These are phyloP conservation scores for Scaptodrosophila latifasciaeformis DNA, from an alignment of 2,888 invertebrate genomes.

Conservation along the genomic window DNA sequence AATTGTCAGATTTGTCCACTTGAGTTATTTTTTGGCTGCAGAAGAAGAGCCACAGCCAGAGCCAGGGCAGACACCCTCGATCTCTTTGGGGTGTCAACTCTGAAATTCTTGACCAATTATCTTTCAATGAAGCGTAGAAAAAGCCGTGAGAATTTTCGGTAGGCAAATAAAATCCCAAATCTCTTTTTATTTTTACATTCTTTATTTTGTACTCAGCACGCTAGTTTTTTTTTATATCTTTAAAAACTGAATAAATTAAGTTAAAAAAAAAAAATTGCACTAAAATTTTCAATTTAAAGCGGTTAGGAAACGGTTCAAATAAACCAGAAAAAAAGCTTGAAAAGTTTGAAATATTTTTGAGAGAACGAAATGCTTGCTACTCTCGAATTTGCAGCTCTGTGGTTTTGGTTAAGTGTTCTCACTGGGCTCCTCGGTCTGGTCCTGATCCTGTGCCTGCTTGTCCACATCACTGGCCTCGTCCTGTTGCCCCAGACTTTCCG, in stretches of 20 bases:
- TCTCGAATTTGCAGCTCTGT: no score
- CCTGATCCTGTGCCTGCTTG: constrained; percentile 5
- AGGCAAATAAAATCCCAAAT: no score
- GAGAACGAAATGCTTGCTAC: no score
- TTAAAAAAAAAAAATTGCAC: constrained; percentile 48
- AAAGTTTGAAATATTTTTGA: not conserved
- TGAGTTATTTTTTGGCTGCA: constrained; percentile 64
- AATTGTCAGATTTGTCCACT: constrained; percentile 70
- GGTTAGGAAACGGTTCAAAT: constrained; percentile 29
- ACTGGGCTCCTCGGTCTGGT: constrained; percentile 76
- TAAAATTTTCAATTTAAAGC: constrained; percentile 51
- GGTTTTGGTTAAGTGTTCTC: no score
- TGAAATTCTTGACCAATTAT: constrained; percentile 53
- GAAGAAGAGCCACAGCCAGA: constrained; percentile 37
- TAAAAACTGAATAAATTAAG: constrained; percentile 53
- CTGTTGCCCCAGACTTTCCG: constrained; percentile 11
- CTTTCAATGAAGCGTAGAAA: constrained; percentile 40
- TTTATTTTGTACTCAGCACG: constrained; percentile 6
- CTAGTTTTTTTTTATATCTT: no score
- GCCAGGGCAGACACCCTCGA: no score
- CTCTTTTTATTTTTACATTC: constrained; percentile 5
- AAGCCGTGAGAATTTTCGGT: constrained; percentile 61
- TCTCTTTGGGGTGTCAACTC: constrained; percentile 47
- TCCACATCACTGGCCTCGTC: constrained; percentile 12
- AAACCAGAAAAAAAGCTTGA: constrained; percentile 5